Evolutionary conservation across 2,888 invertebrate species (phyloP).

Genomic region (Drosophila histrio): DNA sequence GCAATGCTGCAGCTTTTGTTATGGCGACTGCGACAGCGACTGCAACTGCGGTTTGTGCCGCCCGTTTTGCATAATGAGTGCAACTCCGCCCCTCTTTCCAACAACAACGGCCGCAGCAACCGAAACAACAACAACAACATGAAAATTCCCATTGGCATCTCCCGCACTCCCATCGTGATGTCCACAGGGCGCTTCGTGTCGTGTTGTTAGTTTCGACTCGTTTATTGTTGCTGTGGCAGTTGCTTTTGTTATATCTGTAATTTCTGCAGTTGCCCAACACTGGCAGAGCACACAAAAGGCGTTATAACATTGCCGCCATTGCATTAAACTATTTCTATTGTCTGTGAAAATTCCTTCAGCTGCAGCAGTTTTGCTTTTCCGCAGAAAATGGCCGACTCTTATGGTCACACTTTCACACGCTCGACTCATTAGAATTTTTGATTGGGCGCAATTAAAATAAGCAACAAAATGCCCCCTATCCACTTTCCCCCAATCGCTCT

Average conservation of each 20-base stretch:
- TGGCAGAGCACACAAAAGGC: constrained; percentile 56
- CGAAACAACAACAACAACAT: constrained; percentile 5
- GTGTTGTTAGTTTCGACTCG: constrained; percentile 32
- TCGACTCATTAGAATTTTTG: constrained; percentile 69
- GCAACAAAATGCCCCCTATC: not conserved
- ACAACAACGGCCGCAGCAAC: constrained; percentile 7
- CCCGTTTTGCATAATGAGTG: constrained; percentile 70
- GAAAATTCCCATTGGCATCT: constrained; percentile 52
- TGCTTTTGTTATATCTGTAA: constrained; percentile 41
- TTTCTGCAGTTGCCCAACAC: constrained; percentile 67
- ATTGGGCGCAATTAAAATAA: constrained; percentile 68
- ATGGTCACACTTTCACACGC: constrained; percentile 72
- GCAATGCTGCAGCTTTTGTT: constrained; percentile 27
- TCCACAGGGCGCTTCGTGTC: constrained; percentile 67
- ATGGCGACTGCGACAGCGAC: constrained; percentile 24
- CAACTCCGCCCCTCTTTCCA: constrained; percentile 50
- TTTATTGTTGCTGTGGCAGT: constrained; percentile 28
- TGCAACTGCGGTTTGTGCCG: constrained; percentile 41
- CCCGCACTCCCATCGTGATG: constrained; percentile 61
- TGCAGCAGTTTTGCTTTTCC: not conserved
- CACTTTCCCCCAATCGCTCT: constrained; percentile 22
- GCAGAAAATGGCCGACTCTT: constrained; percentile 17
- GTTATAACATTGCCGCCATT: constrained; percentile 60
- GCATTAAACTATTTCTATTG: constrained; percentile 24
- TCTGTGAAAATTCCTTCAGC: constrained; percentile 11